phyloP scores from a whole-genome alignment of 2,113 vertebrate genomes.

The Sander vitreus region DNA sequence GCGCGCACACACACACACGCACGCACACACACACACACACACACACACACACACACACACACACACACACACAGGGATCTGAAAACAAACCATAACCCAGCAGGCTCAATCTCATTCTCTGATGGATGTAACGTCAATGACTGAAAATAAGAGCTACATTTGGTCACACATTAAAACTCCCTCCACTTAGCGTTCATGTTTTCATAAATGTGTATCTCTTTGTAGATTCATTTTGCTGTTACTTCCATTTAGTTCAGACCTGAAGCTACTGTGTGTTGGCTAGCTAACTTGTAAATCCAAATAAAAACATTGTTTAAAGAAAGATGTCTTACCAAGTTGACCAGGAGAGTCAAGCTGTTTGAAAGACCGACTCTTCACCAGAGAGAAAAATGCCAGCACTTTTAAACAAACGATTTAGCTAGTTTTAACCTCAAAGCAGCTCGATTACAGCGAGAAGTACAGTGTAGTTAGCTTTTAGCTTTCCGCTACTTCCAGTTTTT shows the following conservation, averaged over 20 bases:
- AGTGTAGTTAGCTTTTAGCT: slow-evolving; percentile 25
- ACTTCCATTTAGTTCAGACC: not conserved
- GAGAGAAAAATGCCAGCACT: not conserved
- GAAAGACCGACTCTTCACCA: not conserved
- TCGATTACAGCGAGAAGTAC: rapidly evolving
- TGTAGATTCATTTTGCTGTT: not conserved
- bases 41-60: not conserved
- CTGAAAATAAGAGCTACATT: not conserved
- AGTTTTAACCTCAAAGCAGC: not conserved
- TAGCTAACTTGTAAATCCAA: slow-evolving; percentile 36
- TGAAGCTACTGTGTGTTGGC: slow-evolving; percentile 17
- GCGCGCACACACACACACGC: too few species aligned
- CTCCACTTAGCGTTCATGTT: rapidly evolving
- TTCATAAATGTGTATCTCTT: not conserved
- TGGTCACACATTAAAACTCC: not conserved
- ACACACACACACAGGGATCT: not conserved
- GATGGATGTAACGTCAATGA: too few species aligned
- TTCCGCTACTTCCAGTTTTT: not conserved
- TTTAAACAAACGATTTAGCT: not conserved
- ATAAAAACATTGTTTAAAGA: slow-evolving; percentile 6
- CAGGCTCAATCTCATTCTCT: not conserved
- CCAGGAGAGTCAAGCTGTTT: not conserved
- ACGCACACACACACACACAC: too few species aligned
- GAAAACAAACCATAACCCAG: slow-evolving; percentile 17
- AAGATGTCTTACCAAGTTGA: slow-evolving; percentile 50